A percentile compares a stretch with the other conserved stretches of the same genome.
phyloP scores from a whole-genome alignment of 2,888 invertebrate genomes.

The Cinara cedri region DNA sequence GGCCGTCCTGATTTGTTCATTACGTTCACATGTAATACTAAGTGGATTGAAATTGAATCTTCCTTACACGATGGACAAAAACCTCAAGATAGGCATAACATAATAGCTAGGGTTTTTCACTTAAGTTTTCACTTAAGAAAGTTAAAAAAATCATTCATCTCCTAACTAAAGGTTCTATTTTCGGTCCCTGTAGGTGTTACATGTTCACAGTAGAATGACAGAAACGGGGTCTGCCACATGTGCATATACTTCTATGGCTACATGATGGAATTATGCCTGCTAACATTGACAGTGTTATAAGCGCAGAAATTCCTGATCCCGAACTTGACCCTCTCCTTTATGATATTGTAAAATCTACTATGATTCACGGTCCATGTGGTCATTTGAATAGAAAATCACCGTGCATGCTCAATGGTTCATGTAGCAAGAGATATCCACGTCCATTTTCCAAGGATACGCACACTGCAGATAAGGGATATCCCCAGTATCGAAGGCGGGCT shows the following conservation, averaged over 20 bases:
- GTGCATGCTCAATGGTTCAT: slow-evolving; percentile 57
- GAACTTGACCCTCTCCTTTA: slow-evolving; percentile 60
- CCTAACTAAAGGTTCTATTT: too few species aligned
- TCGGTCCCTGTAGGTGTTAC: too few species aligned
- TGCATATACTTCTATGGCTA: slow-evolving; percentile 59
- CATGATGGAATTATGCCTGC: slow-evolving; percentile 50
- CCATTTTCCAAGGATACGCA: slow-evolving; percentile 60
- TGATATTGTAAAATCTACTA: slow-evolving; percentile 60
- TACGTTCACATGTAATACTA: not conserved
- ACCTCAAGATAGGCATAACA: not conserved
- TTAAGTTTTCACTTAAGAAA: too few species aligned
- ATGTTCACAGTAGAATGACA: slow-evolving; percentile 51
- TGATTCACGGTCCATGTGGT: slow-evolving; percentile 52
- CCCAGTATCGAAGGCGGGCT: not conserved
- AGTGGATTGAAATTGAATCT: not conserved
- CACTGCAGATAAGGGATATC: not conserved
- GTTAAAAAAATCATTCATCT: too few species aligned
- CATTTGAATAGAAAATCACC: slow-evolving; percentile 36
- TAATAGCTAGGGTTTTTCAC: not conserved
- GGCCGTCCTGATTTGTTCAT: too few species aligned
- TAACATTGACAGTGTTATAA: slow-evolving; percentile 53
- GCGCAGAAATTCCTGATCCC: slow-evolving; percentile 60
- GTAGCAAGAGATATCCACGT: slow-evolving; percentile 60
- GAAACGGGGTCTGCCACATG: slow-evolving; percentile 45
- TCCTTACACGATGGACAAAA: not conserved